Percentiles rank a stretch among this genome's conserved stretches.
Conservation (phyloP, 1,140 invertebrate species). For the Ceratosolen solmsi region DNA sequence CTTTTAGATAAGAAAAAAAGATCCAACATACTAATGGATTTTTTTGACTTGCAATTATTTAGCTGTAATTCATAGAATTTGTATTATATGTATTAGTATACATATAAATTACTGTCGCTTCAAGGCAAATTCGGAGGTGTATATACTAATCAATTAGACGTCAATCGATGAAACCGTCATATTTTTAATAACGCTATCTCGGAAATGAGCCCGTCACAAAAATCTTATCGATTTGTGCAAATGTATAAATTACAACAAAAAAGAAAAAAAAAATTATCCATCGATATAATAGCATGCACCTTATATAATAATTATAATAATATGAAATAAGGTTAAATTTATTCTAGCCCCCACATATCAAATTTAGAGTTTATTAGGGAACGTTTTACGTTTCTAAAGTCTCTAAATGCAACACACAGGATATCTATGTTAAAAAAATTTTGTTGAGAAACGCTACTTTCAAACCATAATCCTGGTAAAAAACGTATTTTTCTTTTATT, state of each 20-base stretch:
- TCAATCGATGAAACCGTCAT: no score
- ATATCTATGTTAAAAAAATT: slow-evolving; percentile 13
- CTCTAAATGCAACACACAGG: slow-evolving; percentile 9
- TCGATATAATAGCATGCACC: slow-evolving; percentile 7
- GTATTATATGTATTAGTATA: no score
- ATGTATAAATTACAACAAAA: slow-evolving; percentile 8
- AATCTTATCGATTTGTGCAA: no score
- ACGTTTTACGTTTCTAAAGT: slow-evolving; percentile 25
- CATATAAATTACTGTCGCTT: no score
- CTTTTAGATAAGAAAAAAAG: no score
- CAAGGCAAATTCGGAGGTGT: no score
- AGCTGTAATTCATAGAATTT: no score
- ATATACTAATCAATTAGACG: no score
- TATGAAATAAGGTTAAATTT: neutral
- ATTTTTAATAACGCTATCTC: no score
- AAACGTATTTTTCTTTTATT: neutral
- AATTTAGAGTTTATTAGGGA: slow-evolving; percentile 3
- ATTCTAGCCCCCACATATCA: neutral
- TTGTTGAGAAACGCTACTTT: slow-evolving; percentile 37
- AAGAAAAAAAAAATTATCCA: slow-evolving; percentile 19
- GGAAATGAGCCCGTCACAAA: no score
- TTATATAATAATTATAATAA: slow-evolving; percentile 2
- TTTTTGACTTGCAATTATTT: no score
- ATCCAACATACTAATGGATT: no score
- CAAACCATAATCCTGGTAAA: neutral